These are phyloP conservation scores for Grammomys surdaster DNA, from an alignment of 2,113 vertebrate genomes.

Conservation along the genomic window DNA sequence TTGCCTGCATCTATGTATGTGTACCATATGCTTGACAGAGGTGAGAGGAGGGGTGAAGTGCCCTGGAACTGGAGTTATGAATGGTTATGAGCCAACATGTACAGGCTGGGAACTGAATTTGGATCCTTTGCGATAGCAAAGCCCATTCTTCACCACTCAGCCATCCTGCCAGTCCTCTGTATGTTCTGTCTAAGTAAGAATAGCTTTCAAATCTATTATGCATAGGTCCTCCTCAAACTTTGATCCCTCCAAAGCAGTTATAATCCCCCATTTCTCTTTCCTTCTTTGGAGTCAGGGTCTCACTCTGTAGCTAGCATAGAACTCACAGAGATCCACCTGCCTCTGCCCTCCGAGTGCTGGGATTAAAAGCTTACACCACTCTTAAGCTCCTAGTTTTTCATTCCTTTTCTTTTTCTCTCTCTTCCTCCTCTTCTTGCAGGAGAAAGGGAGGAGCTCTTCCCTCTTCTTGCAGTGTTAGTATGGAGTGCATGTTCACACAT, in stretches of 20 bases:
- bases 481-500: too few species aligned
- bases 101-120: background rate
- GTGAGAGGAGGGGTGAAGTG: background rate
- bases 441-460: background rate
- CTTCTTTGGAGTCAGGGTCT: background rate
- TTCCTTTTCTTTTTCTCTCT: background rate
- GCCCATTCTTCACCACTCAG: background rate
- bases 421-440: background rate
- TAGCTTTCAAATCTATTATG: background rate
- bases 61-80: background rate
- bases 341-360: background rate
- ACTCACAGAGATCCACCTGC: background rate
- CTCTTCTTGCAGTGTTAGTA: background rate
- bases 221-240: background rate
- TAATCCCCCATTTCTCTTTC: too few species aligned
- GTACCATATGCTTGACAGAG: background rate
- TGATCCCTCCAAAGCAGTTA: background rate
- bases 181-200: background rate
- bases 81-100: background rate
- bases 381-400: background rate
- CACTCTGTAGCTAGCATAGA: background rate
- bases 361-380: background rate
- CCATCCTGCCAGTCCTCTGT: background rate
- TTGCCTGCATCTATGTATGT: background rate
- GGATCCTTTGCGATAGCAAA: background rate